Evolutionary conservation across 2,888 invertebrate species (phyloP).

Genomic region (Drosophila peninsularis): DNA sequence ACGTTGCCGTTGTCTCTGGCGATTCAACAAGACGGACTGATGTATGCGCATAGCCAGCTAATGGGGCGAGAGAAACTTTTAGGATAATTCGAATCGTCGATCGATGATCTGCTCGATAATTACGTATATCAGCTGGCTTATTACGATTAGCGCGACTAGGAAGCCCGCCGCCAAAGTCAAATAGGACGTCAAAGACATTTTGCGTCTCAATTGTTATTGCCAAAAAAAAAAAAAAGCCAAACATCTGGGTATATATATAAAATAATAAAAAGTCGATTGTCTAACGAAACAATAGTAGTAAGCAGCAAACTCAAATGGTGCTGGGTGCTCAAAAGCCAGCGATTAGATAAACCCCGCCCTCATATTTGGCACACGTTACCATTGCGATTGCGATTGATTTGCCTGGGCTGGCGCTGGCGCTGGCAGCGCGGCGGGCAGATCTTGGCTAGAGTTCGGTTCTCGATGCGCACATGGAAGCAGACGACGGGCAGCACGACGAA

Average conservation of each 20-base stretch:
- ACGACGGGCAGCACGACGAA: conserved; percentile 65
- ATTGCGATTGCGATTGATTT: conserved; percentile 37
- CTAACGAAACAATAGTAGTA: conserved; percentile 9
- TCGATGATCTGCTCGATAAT: conserved; percentile 25
- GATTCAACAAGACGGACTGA: conserved; percentile 41
- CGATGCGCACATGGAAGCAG: conserved; percentile 71
- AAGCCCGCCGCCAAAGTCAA: conserved; percentile 52
- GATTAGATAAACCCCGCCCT: conserved; percentile 60
- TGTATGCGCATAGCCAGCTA: conserved; percentile 66
- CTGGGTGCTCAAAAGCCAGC: conserved; percentile 25
- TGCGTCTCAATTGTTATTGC: conserved; percentile 32
- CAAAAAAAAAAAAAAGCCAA: conserved; percentile 5
- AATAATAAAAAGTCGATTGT: conserved; percentile 6
- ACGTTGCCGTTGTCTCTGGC: conserved; percentile 42
- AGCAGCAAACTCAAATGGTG: conserved; percentile 15
- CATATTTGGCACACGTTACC: conserved; percentile 69
- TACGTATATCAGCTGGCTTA: conserved; percentile 63
- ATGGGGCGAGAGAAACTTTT: conserved; percentile 31
- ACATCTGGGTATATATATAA: not conserved
- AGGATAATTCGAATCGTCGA: conserved; percentile 2
- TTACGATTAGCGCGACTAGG: conserved; percentile 48
- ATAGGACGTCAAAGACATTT: conserved; percentile 55
- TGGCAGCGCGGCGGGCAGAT: conserved; percentile 56
- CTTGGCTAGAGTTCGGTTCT: conserved; percentile 62
- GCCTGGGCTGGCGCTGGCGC: conserved; percentile 28